These are phyloP conservation scores for Parazoanthus darwini DNA, from an alignment of 92 coral and sea anemone genomes.

Conservation along the genomic window DNA sequence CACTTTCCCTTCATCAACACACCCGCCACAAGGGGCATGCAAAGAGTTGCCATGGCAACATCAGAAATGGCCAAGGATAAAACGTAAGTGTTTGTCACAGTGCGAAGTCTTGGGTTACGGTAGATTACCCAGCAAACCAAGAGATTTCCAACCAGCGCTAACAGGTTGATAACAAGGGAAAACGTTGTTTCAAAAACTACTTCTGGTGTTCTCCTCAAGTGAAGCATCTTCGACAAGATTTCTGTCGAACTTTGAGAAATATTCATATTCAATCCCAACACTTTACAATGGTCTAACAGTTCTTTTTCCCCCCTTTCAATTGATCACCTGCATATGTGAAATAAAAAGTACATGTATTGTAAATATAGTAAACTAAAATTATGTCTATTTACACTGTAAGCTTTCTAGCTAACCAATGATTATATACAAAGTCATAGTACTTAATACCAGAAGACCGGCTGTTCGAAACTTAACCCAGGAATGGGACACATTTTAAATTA, in stretches of 20 bases:
- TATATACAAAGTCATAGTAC: too few relatives aligned
- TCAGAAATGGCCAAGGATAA: slow-evolving; percentile 64
- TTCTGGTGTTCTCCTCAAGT: slow-evolving; percentile 21
- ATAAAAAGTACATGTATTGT: neutral
- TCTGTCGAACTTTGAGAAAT: slow-evolving; percentile 9
- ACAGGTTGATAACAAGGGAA: slow-evolving; percentile 46
- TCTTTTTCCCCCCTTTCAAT: neutral
- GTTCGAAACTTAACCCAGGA: too few relatives aligned
- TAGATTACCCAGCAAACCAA: slow-evolving; percentile 57
- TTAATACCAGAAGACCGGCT: too few relatives aligned
- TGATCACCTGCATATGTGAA: neutral
- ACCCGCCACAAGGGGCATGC: slow-evolving; percentile 67
- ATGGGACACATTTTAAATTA: too few relatives aligned
- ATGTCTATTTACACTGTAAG: too few relatives aligned
- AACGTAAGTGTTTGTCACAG: slow-evolving; percentile 61
- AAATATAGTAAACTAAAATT: too few relatives aligned
- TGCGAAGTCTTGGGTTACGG: slow-evolving; percentile 59
- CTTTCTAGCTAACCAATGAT: too few relatives aligned
- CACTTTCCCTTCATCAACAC: slow-evolving; percentile 64
- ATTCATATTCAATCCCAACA: neutral
- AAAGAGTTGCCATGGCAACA: slow-evolving; percentile 63
- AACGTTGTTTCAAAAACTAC: slow-evolving; percentile 47
- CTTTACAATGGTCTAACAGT: neutral
- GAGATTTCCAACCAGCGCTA: slow-evolving; percentile 62
- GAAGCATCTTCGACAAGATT: slow-evolving; percentile 1